Base-by-base conservation (phyloP, 2,888 invertebrate genomes). In the Antheraea yamamai region DNA sequence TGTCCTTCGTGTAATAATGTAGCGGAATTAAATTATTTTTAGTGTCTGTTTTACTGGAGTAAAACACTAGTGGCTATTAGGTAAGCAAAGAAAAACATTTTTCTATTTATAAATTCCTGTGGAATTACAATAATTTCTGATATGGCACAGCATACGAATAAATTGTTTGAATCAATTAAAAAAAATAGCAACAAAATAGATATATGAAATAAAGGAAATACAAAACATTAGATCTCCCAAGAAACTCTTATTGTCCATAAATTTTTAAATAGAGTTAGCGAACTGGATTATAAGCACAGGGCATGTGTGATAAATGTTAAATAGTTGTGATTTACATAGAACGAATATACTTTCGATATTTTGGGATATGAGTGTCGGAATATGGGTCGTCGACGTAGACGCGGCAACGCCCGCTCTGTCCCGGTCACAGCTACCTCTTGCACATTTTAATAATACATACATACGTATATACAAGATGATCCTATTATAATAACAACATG, bases 391-490 rank as follows among this genome's bases (percentile, higher is more conserved):
- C 87, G 88, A 85, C 84, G 88, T 81, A 87, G 88, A 84, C 84
- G 88, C 86, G 92, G 91, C 92, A 91, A 91, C 94, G 92, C 92
- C 92, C 92, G 93, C 86, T 82, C 90, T 90, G 87, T 90, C 94
- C 92, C 94, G 93, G 94, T 91, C 92, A 90, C 87, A 93, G 93
- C 93, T 88, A 85, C 87, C 83, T 84, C 84, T 87, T 85, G 84
- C 86, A 89, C 84, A 86, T 87, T 81, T 85, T 87, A 85, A 84
- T 87, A 83, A 84, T 87, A 83, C 78, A 77, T 71, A 74, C 74
- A 71, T 68, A 82, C 78, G 76, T 70, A 74, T 74, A 72, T 20
- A 70, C 39, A 70, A 80, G 77, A 76, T 79, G 75, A 23, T 55
- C 35, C 72, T 51, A 61, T 39, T 71, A 61, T 58, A 74, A 74